Percentiles rank a stretch among this genome's conserved stretches.
These are phyloP conservation scores for Adelphocoris suturalis DNA, from an alignment of 2,888 invertebrate genomes.

Conservation along the genomic window DNA sequence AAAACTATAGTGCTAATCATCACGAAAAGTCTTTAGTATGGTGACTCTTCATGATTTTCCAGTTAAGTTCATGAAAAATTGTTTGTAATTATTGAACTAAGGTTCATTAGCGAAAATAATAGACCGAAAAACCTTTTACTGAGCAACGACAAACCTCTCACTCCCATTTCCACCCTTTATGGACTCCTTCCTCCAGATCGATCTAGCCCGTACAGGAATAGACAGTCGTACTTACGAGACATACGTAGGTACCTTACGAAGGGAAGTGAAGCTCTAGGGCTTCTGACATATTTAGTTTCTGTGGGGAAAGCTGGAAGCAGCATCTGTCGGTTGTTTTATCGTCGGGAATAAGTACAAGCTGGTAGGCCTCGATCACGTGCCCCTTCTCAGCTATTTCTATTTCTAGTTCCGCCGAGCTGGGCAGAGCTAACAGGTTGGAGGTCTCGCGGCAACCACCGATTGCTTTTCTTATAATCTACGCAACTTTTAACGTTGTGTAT, in stretches of 20 bases:
- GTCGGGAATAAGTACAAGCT: not conserved
- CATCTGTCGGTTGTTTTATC: slow-evolving; percentile 46
- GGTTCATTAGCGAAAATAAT: too few relatives aligned
- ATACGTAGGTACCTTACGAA: not conserved
- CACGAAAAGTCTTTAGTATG: too few relatives aligned
- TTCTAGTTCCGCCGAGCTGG: not conserved
- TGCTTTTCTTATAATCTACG: not conserved
- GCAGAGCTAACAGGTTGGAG: slow-evolving; percentile 48
- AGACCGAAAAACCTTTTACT: too few relatives aligned
- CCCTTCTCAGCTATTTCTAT: slow-evolving; percentile 33
- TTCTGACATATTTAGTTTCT: slow-evolving; percentile 26
- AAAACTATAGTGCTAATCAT: too few relatives aligned
- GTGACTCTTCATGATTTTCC: too few relatives aligned
- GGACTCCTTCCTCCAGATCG: not conserved
- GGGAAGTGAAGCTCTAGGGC: not conserved
- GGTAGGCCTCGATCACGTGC: slow-evolving; percentile 29
- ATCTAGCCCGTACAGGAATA: not conserved
- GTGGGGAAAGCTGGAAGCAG: slow-evolving; percentile 37
- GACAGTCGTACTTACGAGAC: not conserved
- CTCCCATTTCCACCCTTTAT: too few relatives aligned
- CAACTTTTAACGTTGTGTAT: not conserved
- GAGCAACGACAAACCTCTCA: too few relatives aligned
- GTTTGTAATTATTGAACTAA: too few relatives aligned
- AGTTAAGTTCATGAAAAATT: too few relatives aligned
- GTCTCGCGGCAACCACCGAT: slow-evolving; percentile 15